Evolutionary conservation across 2,113 vertebrate genomes (phyloP), one percentile per base, ranked within the genome.

Genomic region (Anhinga anhinga): DNA sequence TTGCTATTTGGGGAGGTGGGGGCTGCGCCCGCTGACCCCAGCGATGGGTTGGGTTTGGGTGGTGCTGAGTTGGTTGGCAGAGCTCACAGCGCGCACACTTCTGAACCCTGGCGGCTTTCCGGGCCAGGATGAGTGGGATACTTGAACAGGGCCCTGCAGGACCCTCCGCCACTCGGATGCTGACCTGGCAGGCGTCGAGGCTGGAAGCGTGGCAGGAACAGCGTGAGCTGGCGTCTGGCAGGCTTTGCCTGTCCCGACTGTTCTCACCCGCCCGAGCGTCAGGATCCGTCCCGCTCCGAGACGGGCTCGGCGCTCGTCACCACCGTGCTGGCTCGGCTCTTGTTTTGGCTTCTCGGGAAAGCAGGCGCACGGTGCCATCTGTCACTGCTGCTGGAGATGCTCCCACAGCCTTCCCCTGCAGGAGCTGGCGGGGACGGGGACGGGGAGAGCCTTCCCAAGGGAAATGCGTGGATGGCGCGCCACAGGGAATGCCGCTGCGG

Each of bases 281-380:
- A 5, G 79, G 62, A 29, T 47, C 62, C 5, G 3, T n/a, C 74
- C 29, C 2, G 29, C 19, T 36, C 71, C 8, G 8, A 25, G 66
- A 7, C 0, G 0, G 36, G 36, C 55, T 56, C 26, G 2, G 40
- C 1, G 11, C 40, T 50, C 4, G 0, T 3, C 44, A 5, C 22
- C 20, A 1, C 15, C 7, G 8, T 2, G 1, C 29, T 22, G 20
- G 55, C 63, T 63, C 52, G 2, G 20, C 8, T 14, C 55, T n/a
- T 25, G 53, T 20, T 72, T 59, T 26, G 66, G 67, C 47, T 47
- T n/a, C 49, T 15, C 3, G 0, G 52, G 55, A 61, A 49, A 82
- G 61, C 15, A 13, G 62, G 29, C 3, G 12, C 15, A 1, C 0
- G 1, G 26, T 42, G 42, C 52, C 42, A 30, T n/a, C 61, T 50